Conservation (phyloP, 1,140 invertebrate genomes). For the Diorhabda elongata region DNA sequence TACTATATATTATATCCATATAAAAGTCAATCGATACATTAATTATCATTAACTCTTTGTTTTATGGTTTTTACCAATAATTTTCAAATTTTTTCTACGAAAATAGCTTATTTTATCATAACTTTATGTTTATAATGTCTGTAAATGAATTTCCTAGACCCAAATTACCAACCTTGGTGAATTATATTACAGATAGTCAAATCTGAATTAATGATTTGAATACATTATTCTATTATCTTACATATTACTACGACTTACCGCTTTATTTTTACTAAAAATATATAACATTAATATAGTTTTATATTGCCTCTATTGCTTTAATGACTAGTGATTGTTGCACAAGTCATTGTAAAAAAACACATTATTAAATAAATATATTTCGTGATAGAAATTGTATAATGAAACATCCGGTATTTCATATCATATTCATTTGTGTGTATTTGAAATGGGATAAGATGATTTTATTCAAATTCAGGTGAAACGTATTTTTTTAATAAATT, state of each 20-base stretch:
- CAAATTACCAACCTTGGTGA: background rate
- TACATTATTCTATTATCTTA: background rate
- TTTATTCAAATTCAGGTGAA: too few species aligned
- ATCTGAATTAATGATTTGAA: background rate
- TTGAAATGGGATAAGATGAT: background rate
- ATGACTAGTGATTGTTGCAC: background rate
- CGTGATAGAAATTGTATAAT: background rate
- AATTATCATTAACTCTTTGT: too few species aligned
- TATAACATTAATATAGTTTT: background rate
- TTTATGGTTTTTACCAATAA: too few species aligned
- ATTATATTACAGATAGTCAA: background rate
- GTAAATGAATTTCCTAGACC: background rate
- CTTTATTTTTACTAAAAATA: background rate
- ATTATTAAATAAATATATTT: constrained; percentile 1
- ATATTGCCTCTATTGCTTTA: background rate
- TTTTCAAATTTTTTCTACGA: too few species aligned
- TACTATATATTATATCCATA: too few species aligned
- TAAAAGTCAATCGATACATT: too few species aligned
- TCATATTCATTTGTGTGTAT: background rate
- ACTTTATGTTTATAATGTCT: background rate
- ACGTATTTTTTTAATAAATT: too few species aligned
- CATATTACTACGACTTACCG: background rate
- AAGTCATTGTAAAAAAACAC: background rate
- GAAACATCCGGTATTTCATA: background rate
- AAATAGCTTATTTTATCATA: too few species aligned